These are phyloP conservation scores for Cricetomys ansorgei DNA, from an alignment of 2,113 vertebrate species.

Conservation along the genomic window DNA sequence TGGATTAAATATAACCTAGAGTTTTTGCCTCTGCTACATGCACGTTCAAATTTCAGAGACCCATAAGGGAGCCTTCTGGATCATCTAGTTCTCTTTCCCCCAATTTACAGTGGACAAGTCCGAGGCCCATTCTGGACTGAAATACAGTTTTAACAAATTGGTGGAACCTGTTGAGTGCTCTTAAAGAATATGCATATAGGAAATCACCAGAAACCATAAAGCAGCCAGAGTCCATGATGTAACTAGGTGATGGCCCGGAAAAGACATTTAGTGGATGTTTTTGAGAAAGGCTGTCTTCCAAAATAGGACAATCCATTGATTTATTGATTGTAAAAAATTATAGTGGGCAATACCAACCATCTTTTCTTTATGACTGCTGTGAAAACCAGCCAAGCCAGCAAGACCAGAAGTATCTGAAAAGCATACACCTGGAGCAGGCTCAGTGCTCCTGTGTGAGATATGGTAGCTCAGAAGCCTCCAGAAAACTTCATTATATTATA, in stretches of 20 bases:
- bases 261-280: not conserved
- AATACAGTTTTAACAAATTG: not conserved
- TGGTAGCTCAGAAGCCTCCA: not conserved
- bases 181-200: not conserved
- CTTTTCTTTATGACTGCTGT: slow-evolving; percentile 40
- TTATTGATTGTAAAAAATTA: not conserved
- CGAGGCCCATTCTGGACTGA: not conserved
- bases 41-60: not conserved
- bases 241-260: not conserved
- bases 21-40: not conserved
- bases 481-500: not conserved
- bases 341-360: not conserved
- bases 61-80: not conserved
- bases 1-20: not conserved
- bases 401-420: not conserved
- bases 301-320: not conserved
- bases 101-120: slow-evolving; percentile 35
- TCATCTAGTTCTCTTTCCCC: not conserved
- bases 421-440: not conserved
- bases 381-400: not conserved
- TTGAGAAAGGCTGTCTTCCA: not conserved
- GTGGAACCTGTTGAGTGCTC: not conserved
- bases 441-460: not conserved
- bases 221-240: not conserved
- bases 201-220: not conserved